Conservation (phyloP, 2,797 vertebrate species). For the Heteromormyrus szaboi region DNA sequence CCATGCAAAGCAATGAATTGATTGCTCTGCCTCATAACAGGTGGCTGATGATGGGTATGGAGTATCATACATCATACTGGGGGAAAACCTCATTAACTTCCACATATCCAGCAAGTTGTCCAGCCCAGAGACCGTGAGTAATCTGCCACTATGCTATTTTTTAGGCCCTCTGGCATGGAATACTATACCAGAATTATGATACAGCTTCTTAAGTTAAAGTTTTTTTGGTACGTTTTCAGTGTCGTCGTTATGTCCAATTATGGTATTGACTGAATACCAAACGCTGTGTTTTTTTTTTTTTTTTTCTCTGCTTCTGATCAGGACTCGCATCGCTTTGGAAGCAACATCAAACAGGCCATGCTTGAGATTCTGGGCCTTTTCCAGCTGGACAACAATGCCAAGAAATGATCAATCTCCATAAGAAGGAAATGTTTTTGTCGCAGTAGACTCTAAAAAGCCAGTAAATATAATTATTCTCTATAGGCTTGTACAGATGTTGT, state of each 20-base stretch:
- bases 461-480: constrained; percentile 34
- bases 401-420: constrained; percentile 44
- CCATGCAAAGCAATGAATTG: background rate
- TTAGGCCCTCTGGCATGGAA: background rate
- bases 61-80: constrained; percentile 88
- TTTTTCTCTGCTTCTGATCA: constrained; percentile 36
- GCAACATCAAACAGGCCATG: constrained; percentile 75
- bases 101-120: constrained; percentile 93
- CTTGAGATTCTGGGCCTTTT: constrained; percentile 76
- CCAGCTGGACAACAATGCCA: constrained; percentile 52
- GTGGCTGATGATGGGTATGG: constrained; percentile 96
- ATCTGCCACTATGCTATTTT: background rate
- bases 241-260: background rate
- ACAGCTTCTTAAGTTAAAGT: background rate
- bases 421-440: constrained; percentile 17
- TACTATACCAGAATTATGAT: background rate
- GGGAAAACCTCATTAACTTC: constrained; percentile 82
- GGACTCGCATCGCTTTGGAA: constrained; percentile 92
- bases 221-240: background rate
- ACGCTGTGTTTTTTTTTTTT: background rate
- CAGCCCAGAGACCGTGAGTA: constrained; percentile 81
- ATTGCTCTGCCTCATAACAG: constrained; percentile 47
- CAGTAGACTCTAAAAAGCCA: constrained; percentile 15
- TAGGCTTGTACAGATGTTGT: constrained; percentile 54
- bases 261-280: background rate